Conservation (phyloP, 2,797 vertebrate genomes). For the Podarcis siculus region DNA sequence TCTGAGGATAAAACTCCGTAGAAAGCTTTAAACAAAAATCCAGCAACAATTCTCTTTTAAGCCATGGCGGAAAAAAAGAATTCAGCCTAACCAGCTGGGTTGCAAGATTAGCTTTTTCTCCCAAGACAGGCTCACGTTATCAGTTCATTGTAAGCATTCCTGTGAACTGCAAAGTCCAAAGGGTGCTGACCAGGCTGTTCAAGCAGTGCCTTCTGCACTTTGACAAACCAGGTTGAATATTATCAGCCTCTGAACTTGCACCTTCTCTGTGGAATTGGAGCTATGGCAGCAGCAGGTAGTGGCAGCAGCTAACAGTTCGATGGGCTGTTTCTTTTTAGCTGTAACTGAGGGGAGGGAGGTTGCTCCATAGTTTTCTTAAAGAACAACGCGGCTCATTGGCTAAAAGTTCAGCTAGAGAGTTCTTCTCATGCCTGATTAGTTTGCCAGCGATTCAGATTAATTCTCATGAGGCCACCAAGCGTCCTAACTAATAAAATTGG, state of each 20-base stretch:
- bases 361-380: background rate
- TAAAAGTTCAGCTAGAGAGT: background rate
- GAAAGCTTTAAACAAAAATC: background rate
- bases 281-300: background rate
- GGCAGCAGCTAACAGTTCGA: accelerated
- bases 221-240: background rate
- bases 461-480: background rate
- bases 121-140: constrained; percentile 16
- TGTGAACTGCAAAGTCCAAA: background rate
- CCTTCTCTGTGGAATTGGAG: constrained; percentile 20
- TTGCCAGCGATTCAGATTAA: background rate
- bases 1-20: background rate
- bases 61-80: background rate
- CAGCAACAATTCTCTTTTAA: background rate
- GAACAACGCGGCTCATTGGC: background rate
- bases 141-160: constrained; percentile 15
- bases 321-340: accelerated
- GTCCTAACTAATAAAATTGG: no score
- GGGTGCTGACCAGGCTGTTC: constrained; percentile 2
- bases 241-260: constrained; percentile 1
- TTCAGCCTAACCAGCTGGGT: constrained; percentile 10
- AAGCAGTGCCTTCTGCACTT: constrained; percentile 15
- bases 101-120: constrained; percentile 25
- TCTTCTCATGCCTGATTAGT: background rate
- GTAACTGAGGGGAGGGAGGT: background rate